Percentiles rank a stretch among this genome's conserved stretches.
These are phyloP conservation scores for Chloroceryle aenea DNA, from an alignment of 2,113 vertebrate species.

Conservation along the genomic window DNA sequence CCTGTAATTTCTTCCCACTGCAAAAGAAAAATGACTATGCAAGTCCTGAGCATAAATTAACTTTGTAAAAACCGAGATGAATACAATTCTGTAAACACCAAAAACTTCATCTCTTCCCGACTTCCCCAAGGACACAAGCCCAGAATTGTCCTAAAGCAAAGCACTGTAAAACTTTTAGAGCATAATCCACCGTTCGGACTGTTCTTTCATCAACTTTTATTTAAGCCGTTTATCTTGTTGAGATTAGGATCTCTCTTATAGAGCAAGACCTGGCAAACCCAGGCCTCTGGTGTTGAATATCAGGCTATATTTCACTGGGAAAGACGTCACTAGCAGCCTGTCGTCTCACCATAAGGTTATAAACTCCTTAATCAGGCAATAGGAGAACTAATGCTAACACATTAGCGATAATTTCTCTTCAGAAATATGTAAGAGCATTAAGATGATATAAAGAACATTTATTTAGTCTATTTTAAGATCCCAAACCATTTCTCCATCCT, in stretches of 20 bases:
- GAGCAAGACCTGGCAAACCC: slow-evolving; percentile 68
- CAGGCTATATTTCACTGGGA: slow-evolving; percentile 67
- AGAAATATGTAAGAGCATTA: slow-evolving; percentile 34
- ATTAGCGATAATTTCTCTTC: slow-evolving; percentile 30
- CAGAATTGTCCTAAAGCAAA: slow-evolving; percentile 47
- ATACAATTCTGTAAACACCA: slow-evolving; percentile 17
- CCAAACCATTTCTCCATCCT: background rate
- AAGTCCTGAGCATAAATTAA: slow-evolving; percentile 18
- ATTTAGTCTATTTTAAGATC: slow-evolving; percentile 30
- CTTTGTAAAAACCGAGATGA: background rate
- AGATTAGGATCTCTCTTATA: slow-evolving; percentile 73
- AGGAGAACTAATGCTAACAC: slow-evolving; percentile 60
- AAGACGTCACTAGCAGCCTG: slow-evolving; percentile 50
- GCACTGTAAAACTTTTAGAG: slow-evolving; percentile 47
- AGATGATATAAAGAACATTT: background rate
- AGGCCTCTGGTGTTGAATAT: slow-evolving; percentile 70
- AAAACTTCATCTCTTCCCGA: background rate
- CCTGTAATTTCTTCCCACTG: slow-evolving; percentile 12
- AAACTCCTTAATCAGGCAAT: slow-evolving; percentile 54
- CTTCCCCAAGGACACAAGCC: slow-evolving; percentile 32
- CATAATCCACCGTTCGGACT: slow-evolving; percentile 51
- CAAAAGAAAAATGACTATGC: slow-evolving; percentile 14
- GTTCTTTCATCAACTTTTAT: slow-evolving; percentile 74
- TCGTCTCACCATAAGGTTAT: slow-evolving; percentile 36
- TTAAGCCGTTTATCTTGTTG: slow-evolving; percentile 75